phyloP scores from a whole-genome alignment of 1,140 invertebrate species.

The Drosophila arawakana region DNA sequence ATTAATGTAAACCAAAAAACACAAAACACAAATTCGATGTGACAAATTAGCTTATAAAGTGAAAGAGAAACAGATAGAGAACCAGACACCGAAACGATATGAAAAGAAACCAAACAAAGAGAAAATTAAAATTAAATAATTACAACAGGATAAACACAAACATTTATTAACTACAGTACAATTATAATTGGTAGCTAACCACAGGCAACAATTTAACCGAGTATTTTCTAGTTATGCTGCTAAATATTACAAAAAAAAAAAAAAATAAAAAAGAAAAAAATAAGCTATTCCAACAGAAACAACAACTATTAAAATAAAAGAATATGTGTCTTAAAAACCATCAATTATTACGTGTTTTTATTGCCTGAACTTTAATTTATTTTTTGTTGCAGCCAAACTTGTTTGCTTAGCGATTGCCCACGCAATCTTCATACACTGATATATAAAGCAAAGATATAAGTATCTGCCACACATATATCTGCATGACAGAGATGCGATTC shows the following conservation, averaged over 20 bases:
- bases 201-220: conserved; percentile 53
- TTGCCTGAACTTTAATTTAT: conserved; percentile 34
- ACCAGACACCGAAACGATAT: conserved; percentile 16
- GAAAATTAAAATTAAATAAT: conserved; percentile 10
- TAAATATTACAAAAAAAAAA: conserved; percentile 40
- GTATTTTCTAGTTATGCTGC: conserved; percentile 62
- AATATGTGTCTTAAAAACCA: conserved; percentile 81
- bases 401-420: conserved; percentile 47
- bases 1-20: conserved; percentile 62
- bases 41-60: conserved; percentile 77
- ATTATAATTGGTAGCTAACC: conserved; percentile 48
- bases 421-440: conserved; percentile 27
- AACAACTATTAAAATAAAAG: conserved; percentile 81
- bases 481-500: conserved; percentile 16
- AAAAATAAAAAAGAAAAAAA: conserved; percentile 35
- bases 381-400: conserved; percentile 44
- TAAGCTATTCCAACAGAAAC: conserved; percentile 52
- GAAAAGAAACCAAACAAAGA: conserved; percentile 37
- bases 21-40: conserved; percentile 68
- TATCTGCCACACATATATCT: not conserved
- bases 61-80: conserved; percentile 36
- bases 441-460: conserved; percentile 11
- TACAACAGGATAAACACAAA: conserved; percentile 26
- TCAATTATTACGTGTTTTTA: conserved; percentile 68
- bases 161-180: conserved; percentile 55